These are phyloP conservation scores for Protodeltote pygarga DNA, from an alignment of 2,888 invertebrate species.

Conservation along the genomic window DNA sequence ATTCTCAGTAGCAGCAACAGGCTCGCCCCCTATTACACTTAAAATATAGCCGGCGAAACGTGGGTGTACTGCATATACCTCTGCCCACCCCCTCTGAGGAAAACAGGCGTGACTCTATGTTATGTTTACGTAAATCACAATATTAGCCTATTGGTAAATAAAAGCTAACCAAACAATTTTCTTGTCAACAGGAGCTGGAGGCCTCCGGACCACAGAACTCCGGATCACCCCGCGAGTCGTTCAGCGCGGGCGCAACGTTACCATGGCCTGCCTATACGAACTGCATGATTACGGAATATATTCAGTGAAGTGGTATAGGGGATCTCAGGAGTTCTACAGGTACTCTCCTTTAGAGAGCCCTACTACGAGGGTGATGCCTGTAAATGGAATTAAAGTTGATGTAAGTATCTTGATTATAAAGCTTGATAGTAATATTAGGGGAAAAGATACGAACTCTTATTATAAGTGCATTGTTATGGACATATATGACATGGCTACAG, in stretches of 20 bases:
- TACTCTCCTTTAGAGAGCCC: constrained; percentile 92
- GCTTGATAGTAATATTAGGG: neutral
- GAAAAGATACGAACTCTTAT: neutral
- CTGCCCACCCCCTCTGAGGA: too few relatives aligned
- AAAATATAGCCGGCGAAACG: too few relatives aligned
- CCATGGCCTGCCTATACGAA: constrained; percentile 92
- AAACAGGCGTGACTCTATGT: too few relatives aligned
- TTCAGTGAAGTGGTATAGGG: constrained; percentile 95
- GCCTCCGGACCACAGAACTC: constrained; percentile 91
- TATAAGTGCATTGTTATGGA: neutral
- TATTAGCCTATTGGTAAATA: too few relatives aligned
- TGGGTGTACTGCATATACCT: too few relatives aligned
- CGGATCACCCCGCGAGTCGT: constrained; percentile 91
- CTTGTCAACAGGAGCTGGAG: constrained; percentile 86
- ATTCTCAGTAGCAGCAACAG: too few relatives aligned
- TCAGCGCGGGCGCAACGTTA: constrained; percentile 89
- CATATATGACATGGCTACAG: too few relatives aligned
- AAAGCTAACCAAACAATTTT: constrained; percentile 5
- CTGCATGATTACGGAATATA: constrained; percentile 91
- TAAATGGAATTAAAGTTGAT: constrained; percentile 92
- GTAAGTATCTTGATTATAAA: constrained; percentile 87
- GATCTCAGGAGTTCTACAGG: constrained; percentile 93
- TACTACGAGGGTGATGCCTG: constrained; percentile 90
- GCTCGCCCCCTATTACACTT: too few relatives aligned
- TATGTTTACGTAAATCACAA: too few relatives aligned